These are phyloP conservation scores for Monochamus saltuarius DNA, from an alignment of 1,140 invertebrate species.

Conservation along the genomic window DNA sequence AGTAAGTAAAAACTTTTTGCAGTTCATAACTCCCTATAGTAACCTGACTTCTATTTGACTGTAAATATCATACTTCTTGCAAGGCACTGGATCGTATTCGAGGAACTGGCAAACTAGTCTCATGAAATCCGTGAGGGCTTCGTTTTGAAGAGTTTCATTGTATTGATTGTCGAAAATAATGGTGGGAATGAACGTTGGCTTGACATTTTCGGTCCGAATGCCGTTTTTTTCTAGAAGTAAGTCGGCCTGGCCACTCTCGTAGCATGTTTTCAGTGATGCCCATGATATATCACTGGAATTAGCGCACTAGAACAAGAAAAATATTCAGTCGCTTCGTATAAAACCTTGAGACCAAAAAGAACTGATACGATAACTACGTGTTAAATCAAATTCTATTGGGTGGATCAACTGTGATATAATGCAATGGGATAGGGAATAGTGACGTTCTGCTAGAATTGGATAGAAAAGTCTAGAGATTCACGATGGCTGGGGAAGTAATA, in stretches of 20 bases:
- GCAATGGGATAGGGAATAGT: background rate
- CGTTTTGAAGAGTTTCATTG: slow-evolving; percentile 23
- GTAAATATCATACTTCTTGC: slow-evolving; percentile 9
- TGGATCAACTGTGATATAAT: background rate
- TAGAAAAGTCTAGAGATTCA: too few relatives aligned
- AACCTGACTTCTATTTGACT: slow-evolving; percentile 10
- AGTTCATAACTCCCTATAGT: slow-evolving; percentile 4
- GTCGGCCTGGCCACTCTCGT: slow-evolving; percentile 48
- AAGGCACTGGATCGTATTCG: slow-evolving; percentile 16
- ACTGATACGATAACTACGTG: background rate
- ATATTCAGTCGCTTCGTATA: background rate
- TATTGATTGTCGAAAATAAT: slow-evolving; percentile 58
- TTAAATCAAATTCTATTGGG: background rate
- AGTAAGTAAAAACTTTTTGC: too few relatives aligned
- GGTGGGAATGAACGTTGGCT: slow-evolving; percentile 63
- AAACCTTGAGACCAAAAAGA: too few relatives aligned
- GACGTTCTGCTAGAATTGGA: too few relatives aligned
- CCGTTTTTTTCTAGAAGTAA: slow-evolving; percentile 58
- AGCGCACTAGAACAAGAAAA: slow-evolving; percentile 35
- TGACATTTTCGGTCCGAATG: slow-evolving; percentile 56
- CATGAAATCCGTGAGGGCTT: slow-evolving; percentile 30
- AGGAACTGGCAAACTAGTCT: slow-evolving; percentile 26
- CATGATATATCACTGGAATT: slow-evolving; percentile 19
- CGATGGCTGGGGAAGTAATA: too few relatives aligned
- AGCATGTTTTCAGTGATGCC: slow-evolving; percentile 22